Evolutionary conservation across 2,797 vertebrate species (phyloP).

Genomic region (Rhadinocentrus ornatus): DNA sequence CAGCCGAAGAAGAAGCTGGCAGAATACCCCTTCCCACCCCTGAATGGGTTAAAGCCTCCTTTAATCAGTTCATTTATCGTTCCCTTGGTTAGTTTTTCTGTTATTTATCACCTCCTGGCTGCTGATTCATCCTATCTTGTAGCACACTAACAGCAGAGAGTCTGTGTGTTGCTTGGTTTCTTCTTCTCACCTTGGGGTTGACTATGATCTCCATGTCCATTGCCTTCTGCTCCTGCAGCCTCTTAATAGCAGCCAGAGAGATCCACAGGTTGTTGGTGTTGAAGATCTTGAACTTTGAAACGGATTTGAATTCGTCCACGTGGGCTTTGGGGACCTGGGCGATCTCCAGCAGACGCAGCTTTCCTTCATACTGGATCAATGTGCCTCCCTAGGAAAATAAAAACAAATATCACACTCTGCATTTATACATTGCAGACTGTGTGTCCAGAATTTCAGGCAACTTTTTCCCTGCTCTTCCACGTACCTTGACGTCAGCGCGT

Average conservation of each 20-base stretch:
- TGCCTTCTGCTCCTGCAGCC: slow-evolving; percentile 89
- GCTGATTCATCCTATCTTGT: neutral
- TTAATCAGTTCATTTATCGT: too few relatives aligned
- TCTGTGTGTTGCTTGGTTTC: neutral
- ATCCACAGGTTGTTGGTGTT: slow-evolving; percentile 99
- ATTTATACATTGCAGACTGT: neutral
- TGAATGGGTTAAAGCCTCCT: too few relatives aligned
- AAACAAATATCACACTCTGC: too few relatives aligned
- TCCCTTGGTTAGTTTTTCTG: neutral
- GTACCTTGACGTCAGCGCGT: slow-evolving; percentile 94
- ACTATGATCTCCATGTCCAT: slow-evolving; percentile 98
- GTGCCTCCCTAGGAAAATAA: slow-evolving; percentile 89
- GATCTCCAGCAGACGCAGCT: slow-evolving; percentile 95
- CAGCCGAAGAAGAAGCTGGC: too few relatives aligned
- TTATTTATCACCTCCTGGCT: neutral
- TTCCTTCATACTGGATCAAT: slow-evolving; percentile 93
- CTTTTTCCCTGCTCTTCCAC: neutral
- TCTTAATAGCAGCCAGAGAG: slow-evolving; percentile 91
- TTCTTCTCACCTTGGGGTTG: slow-evolving; percentile 91
- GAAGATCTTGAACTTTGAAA: slow-evolving; percentile 99
- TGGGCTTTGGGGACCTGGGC: slow-evolving; percentile 96
- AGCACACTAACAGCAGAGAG: neutral
- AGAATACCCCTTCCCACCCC: too few relatives aligned
- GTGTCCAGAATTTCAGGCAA: neutral
- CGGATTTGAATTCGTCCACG: slow-evolving; percentile 97